Conservation (phyloP, 2,888 invertebrate genomes). For the Nipponacmea schrenckii region DNA sequence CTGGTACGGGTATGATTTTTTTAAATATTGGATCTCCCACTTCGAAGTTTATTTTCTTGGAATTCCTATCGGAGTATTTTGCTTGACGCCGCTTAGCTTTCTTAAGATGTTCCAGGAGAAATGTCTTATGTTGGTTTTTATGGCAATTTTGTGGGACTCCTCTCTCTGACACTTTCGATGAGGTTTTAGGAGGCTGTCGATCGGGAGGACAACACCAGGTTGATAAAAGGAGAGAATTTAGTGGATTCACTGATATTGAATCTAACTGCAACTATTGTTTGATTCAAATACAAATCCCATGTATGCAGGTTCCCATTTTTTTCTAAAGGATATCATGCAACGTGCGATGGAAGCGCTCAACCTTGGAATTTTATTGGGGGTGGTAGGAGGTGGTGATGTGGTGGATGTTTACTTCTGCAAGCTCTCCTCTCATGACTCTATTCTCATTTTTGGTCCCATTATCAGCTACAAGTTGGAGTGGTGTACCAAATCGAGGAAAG, state of each 20-base stretch:
- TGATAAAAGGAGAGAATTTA: no score
- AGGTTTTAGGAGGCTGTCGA: no score
- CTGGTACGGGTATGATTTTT: not conserved
- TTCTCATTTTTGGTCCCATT: conserved; percentile 22
- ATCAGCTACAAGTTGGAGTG: conserved; percentile 17
- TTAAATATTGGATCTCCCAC: not conserved
- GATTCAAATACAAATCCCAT: conserved; percentile 16
- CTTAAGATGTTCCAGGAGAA: not conserved
- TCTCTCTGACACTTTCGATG: no score
- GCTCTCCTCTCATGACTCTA: conserved; percentile 14
- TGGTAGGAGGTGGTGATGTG: conserved; percentile 14
- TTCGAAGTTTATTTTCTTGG: not conserved
- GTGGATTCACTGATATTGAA: no score
- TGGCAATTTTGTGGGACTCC: no score
- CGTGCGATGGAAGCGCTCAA: conserved; percentile 16
- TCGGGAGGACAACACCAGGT: no score
- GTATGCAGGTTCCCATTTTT: not conserved
- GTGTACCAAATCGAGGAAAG: conserved; percentile 26
- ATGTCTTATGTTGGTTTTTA: not conserved
- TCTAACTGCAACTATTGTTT: no score
- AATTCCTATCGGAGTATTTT: no score
- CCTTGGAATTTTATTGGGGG: conserved; percentile 8
- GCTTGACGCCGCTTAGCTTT: not conserved
- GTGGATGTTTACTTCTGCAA: not conserved
- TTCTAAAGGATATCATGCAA: no score